Percentiles rank a stretch among this genome's conserved stretches.
Evolutionary conservation across 2,113 vertebrate species (phyloP).

Genomic region (Heterotis niloticus): DNA sequence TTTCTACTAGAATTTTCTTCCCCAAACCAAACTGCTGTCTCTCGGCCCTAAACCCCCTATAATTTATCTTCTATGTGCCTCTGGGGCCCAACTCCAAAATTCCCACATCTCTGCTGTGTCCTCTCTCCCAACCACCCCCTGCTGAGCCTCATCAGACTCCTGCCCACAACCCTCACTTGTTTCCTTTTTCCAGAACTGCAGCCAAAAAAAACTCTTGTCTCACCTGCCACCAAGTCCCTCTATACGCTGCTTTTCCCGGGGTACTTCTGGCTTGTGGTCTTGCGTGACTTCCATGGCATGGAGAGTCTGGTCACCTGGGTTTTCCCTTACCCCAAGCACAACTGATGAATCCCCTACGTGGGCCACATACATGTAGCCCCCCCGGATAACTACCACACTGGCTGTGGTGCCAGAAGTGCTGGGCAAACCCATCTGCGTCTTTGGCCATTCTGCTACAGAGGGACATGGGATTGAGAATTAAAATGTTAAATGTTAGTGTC

Average conservation of each 20-base stretch:
- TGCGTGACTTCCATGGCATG: slow-evolving; percentile 92
- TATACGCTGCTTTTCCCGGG: slow-evolving; percentile 89
- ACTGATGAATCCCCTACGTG: slow-evolving; percentile 94
- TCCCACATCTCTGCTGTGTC: too few species aligned
- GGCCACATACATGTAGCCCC: slow-evolving; percentile 89
- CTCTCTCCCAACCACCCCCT: too few species aligned
- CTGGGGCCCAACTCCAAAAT: too few species aligned
- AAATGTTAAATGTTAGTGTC: too few species aligned
- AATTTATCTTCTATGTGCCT: too few species aligned
- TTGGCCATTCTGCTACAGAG: slow-evolving; percentile 90
- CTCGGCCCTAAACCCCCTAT: too few species aligned
- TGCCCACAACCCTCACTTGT: too few species aligned
- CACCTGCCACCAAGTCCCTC: slow-evolving; percentile 96
- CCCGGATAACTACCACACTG: slow-evolving; percentile 89
- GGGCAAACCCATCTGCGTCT: slow-evolving; percentile 91
- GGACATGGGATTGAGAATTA: too few species aligned
- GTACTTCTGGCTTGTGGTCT: slow-evolving; percentile 95
- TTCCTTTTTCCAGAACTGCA: not conserved
- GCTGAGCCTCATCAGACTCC: too few species aligned
- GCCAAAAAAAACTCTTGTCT: slow-evolving; percentile 14
- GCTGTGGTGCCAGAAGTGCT: slow-evolving; percentile 96
- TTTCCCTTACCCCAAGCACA: slow-evolving; percentile 86
- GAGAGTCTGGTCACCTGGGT: slow-evolving; percentile 77
- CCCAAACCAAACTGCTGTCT: too few species aligned
- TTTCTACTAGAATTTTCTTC: too few species aligned